Evolutionary conservation across 2,797 vertebrate species (phyloP).

Genomic region (Trachurus trachurus): DNA sequence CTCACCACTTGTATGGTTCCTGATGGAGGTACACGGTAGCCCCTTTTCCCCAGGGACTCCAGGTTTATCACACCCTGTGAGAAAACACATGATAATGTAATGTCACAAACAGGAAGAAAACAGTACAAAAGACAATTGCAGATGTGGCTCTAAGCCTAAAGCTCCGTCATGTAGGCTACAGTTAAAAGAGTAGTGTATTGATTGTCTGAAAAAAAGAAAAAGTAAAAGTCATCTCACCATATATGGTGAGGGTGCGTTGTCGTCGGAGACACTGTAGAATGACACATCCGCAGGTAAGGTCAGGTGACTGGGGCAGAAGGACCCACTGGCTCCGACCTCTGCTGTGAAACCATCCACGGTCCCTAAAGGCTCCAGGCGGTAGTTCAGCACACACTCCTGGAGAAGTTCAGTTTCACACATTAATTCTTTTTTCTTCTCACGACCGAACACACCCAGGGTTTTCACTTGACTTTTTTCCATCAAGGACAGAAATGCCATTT

Average conservation of each 20-base stretch:
- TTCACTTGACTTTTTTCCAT: background rate
- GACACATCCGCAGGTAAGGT: slow-evolving; percentile 97
- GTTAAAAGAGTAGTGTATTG: slow-evolving; percentile 8
- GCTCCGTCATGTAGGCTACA: background rate
- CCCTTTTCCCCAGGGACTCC: slow-evolving; percentile 98
- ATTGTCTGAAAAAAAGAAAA: background rate
- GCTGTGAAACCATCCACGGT: slow-evolving; percentile 95
- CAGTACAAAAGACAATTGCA: background rate
- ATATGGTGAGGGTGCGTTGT: slow-evolving; percentile 98
- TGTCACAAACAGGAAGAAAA: slow-evolving; percentile 22
- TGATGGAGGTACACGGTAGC: slow-evolving; percentile 99
- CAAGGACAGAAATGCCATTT: slow-evolving; percentile 3
- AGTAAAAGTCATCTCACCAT: slow-evolving; percentile 87
- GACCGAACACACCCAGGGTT: background rate
- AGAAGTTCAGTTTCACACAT: slow-evolving; percentile 8
- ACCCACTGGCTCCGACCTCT: slow-evolving; percentile 96
- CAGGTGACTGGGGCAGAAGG: slow-evolving; percentile 98
- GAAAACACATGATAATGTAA: slow-evolving; percentile 40
- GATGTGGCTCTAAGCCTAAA: slow-evolving; percentile 8
- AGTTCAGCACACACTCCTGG: slow-evolving; percentile 97
- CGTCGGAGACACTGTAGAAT: slow-evolving; percentile 98
- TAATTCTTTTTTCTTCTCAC: background rate
- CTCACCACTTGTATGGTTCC: slow-evolving; percentile 99
- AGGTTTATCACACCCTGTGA: slow-evolving; percentile 97
- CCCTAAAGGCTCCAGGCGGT: slow-evolving; percentile 95